These are phyloP conservation scores for Pantelozetes paolii DNA, from an alignment of 2,888 invertebrate genomes.

Conservation along the genomic window DNA sequence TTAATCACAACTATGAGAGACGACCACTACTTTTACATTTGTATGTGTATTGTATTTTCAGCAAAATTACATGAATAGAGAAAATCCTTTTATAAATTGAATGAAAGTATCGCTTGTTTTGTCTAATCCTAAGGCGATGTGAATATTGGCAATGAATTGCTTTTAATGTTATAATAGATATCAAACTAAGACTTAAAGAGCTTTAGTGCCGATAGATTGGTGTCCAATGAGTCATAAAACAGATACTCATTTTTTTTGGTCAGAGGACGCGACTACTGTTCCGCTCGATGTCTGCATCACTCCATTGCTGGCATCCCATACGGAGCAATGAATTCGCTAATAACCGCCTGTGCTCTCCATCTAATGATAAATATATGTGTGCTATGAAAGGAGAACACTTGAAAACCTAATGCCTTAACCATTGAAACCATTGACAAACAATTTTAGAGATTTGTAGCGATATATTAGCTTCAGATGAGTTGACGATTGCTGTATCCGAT, in stretches of 20 bases:
- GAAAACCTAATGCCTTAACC: slow-evolving; percentile 27
- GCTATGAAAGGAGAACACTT: not conserved
- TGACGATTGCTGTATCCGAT: not conserved
- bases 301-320: not conserved
- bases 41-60: not conserved
- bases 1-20: not conserved
- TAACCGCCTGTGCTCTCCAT: not conserved
- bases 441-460: slow-evolving; percentile 23
- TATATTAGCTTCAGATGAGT: slow-evolving; percentile 15
- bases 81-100: slow-evolving; percentile 22
- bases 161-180: slow-evolving; percentile 24
- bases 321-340: not conserved
- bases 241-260: slow-evolving; percentile 29
- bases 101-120: slow-evolving; percentile 15
- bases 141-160: slow-evolving; percentile 17
- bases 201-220: not conserved
- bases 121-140: slow-evolving; percentile 19
- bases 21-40: too few species aligned
- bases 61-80: slow-evolving; percentile 8
- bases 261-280: slow-evolving; percentile 14
- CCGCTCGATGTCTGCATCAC: not conserved
- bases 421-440: slow-evolving; percentile 24
- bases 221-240: slow-evolving; percentile 27
- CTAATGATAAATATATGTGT: slow-evolving; percentile 23
- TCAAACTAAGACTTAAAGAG: slow-evolving; percentile 27